Conservation (phyloP, 2,888 invertebrate species). For the Rhogogaster chlorosoma region DNA sequence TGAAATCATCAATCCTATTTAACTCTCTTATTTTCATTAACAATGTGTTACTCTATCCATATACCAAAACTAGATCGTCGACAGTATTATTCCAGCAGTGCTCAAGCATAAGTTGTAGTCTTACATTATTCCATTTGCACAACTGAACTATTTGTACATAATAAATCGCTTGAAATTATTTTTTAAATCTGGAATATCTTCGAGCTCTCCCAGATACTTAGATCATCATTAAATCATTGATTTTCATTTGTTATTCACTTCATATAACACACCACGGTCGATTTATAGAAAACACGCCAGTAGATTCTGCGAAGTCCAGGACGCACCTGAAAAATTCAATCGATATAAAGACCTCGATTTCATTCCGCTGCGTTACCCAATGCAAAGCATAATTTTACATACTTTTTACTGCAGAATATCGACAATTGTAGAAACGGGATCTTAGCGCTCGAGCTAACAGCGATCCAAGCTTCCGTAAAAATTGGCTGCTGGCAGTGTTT, state of each 20-base stretch:
- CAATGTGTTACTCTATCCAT: not conserved
- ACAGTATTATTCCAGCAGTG: slow-evolving; percentile 51
- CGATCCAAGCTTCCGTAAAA: slow-evolving; percentile 73
- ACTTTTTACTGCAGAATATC: slow-evolving; percentile 41
- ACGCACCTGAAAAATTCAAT: slow-evolving; percentile 15
- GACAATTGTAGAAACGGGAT: slow-evolving; percentile 30
- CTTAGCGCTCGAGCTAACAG: slow-evolving; percentile 53
- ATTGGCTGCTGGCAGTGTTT: slow-evolving; percentile 69
- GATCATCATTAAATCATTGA: not conserved
- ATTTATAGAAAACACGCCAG: not conserved
- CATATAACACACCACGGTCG: slow-evolving; percentile 32
- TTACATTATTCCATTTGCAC: slow-evolving; percentile 54
- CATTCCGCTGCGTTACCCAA: not conserved
- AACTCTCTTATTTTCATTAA: not conserved
- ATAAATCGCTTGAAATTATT: slow-evolving; percentile 53
- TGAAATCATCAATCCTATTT: slow-evolving; percentile 22
- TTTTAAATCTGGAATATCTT: not conserved
- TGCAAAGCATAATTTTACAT: not conserved
- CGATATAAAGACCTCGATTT: not conserved
- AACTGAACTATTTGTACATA: slow-evolving; percentile 56
- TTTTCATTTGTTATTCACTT: not conserved
- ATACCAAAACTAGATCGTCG: not conserved
- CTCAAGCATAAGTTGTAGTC: slow-evolving; percentile 51
- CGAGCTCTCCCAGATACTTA: not conserved
- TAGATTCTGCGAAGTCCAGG: not conserved